Conservation (phyloP, 2,113 vertebrate genomes). For the Protomyctophum bolini region DNA sequence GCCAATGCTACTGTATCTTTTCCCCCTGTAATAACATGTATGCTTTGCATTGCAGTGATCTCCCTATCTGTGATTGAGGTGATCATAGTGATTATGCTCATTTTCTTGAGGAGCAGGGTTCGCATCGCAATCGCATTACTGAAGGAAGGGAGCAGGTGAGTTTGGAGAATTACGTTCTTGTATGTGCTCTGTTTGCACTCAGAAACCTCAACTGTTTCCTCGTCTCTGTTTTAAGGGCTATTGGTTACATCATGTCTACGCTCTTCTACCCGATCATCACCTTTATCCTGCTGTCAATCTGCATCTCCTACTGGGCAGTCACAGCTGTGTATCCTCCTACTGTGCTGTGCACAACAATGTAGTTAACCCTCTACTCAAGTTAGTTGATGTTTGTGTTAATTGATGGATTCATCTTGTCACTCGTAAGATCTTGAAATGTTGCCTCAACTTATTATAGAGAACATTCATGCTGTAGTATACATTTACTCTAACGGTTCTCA, state of each 20-base stretch:
- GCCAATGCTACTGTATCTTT: not conserved
- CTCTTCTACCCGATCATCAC: constrained; percentile 93
- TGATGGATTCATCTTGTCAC: too few species aligned
- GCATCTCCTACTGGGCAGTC: constrained; percentile 91
- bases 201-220: constrained; percentile 16
- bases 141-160: constrained; percentile 95
- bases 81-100: constrained; percentile 85
- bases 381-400: too few species aligned
- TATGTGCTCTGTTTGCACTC: not conserved
- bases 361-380: too few species aligned
- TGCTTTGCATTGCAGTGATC: constrained; percentile 82
- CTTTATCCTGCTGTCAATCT: constrained; percentile 89
- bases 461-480: too few species aligned
- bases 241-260: constrained; percentile 88
- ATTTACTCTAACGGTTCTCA: too few species aligned
- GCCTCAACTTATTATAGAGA: too few species aligned
- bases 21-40: constrained; percentile 5
- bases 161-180: constrained; percentile 33
- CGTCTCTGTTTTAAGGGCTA: constrained; percentile 82
- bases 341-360: too few species aligned
- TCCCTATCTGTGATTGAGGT: constrained; percentile 84
- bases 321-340: constrained; percentile 92
- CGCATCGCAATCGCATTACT: constrained; percentile 88
- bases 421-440: too few species aligned
- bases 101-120: constrained; percentile 89